Evolutionary conservation across 37 sponge, comb jelly and placozoan genomes (phyloP), one percentile per base, ranked within the genome.

Genomic region (Amphimedon queenslandica): DNA sequence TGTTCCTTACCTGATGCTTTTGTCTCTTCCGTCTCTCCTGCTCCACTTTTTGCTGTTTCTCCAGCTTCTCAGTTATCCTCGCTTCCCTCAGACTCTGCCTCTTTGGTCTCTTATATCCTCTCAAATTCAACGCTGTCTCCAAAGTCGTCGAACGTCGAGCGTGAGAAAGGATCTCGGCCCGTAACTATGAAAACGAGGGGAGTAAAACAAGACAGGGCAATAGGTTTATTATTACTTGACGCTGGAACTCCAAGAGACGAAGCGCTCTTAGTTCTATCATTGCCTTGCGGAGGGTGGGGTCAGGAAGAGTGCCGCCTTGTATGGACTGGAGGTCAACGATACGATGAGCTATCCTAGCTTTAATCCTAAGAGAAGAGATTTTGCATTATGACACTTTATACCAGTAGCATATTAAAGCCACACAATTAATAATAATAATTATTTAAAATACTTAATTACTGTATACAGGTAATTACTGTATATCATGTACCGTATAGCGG

Each of bases 1-100:
- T 18, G 13, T 47, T 47, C 8, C 67, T 43, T 23, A 88, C 93
- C 77, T 95, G 94, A 61, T 98, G 99, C 68, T 87, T 89, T 83
- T 98, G 99, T 32, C 90, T 63, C 58, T 77, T 86, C 58, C 81
- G 81, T 36, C 93, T 76, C 70, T 90, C 88, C 42, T 89, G 90
- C 58, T 98, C 99, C 55, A 82, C 23, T 40, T 90, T 89, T 71
- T 98, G 99, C 76, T 92, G 93, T 67, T 95, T 95, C 77, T 98
- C 99, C 47, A 98, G 65, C 77, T 92, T 87, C 84, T 98, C 99
- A 2, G 99, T 98, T 77, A 84, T 90, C 24, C 93, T 80, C 20
- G 96, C 99, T 42, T 98, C 99, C 36, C 93, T 82, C 53, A 98
- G 81, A 2, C 91, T 84, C 78, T 98, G 99, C 38, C 83, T 76